Percentiles rank a stretch among this genome's conserved stretches.
Evolutionary conservation across 2,797 vertebrate species (phyloP).

Genomic region (Pseudopleuronectes americanus): DNA sequence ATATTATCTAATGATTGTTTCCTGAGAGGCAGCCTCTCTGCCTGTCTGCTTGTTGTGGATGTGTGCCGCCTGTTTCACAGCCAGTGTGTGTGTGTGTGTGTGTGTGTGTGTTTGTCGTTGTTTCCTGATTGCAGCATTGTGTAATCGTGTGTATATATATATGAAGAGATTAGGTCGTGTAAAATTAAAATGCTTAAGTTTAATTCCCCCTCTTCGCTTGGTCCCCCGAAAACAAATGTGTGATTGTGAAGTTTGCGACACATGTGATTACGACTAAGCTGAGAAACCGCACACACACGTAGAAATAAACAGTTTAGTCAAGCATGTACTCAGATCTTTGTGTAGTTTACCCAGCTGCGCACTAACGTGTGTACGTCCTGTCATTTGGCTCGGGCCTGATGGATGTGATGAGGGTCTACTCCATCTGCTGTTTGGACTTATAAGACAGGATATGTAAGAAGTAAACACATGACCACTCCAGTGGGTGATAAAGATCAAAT

Average conservation of each 20-base stretch:
- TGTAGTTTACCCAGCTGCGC: slow-evolving; percentile 64
- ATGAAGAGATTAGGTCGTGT: slow-evolving; percentile 32
- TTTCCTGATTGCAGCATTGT: slow-evolving; percentile 20
- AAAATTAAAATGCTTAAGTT: slow-evolving; percentile 35
- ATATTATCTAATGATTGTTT: slow-evolving; percentile 65
- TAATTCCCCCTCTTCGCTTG: slow-evolving; percentile 1
- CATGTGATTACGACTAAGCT: slow-evolving; percentile 63
- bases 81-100: slow-evolving; percentile 23
- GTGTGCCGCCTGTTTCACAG: slow-evolving; percentile 22
- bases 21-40: slow-evolving; percentile 41
- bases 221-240: slow-evolving; percentile 45
- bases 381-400: slow-evolving; percentile 41
- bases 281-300: slow-evolving; percentile 59
- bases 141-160: slow-evolving; percentile 41
- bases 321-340: slow-evolving; percentile 35
- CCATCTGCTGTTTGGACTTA: slow-evolving; percentile 23
- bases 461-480: slow-evolving; percentile 19
- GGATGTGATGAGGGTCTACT: slow-evolving; percentile 23
- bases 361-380: slow-evolving; percentile 46
- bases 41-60: slow-evolving; percentile 37
- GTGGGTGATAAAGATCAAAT: not conserved
- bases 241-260: slow-evolving; percentile 50
- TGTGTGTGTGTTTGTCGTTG: slow-evolving; percentile 18
- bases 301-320: slow-evolving; percentile 61
- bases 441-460: slow-evolving; percentile 9